Percentiles rank a stretch among this genome's conserved stretches.
Evolutionary conservation across 2,888 invertebrate genomes (phyloP).

Genomic region (Hypselothyrea guttata): DNA sequence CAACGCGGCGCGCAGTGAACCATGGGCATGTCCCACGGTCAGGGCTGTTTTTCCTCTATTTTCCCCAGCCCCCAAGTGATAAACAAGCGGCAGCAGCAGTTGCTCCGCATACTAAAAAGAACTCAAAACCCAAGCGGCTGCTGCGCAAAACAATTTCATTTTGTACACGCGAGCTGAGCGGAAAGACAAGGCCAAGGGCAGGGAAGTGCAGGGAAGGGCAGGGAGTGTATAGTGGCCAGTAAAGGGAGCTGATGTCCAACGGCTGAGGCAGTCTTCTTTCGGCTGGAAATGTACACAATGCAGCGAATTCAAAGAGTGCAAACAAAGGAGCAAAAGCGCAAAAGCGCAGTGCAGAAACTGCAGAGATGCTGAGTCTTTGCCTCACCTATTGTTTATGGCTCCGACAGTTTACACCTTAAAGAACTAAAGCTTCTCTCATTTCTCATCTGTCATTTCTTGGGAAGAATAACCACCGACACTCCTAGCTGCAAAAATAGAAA

Average conservation of each 20-base stretch:
- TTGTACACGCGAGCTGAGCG: constrained; percentile 42
- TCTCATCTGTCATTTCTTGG: too few relatives aligned
- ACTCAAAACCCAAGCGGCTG: constrained; percentile 54
- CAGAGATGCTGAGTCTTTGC: not conserved
- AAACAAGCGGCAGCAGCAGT: constrained; percentile 48
- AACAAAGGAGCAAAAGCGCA: constrained; percentile 67
- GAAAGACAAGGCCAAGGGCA: constrained; percentile 30
- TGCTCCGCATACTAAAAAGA: constrained; percentile 72
- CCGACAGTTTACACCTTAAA: constrained; percentile 80
- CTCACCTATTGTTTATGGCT: constrained; percentile 75
- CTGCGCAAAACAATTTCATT: constrained; percentile 71
- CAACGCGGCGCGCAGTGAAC: constrained; percentile 54
- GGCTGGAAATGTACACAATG: constrained; percentile 55
- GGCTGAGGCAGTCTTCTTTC: constrained; percentile 23
- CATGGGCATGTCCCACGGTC: constrained; percentile 38
- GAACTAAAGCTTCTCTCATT: constrained; percentile 41
- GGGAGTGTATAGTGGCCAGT: constrained; percentile 8
- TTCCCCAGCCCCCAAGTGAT: constrained; percentile 11
- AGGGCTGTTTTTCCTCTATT: constrained; percentile 1
- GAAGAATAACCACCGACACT: too few relatives aligned
- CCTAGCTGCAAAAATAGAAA: constrained; percentile 36
- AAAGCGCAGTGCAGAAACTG: constrained; percentile 35
- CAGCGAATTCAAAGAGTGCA: constrained; percentile 64
- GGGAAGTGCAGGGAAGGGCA: constrained; percentile 19
- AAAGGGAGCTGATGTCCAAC: constrained; percentile 22